Conservation (phyloP, 23 tunicate species). For the Botrylloides violaceus region DNA sequence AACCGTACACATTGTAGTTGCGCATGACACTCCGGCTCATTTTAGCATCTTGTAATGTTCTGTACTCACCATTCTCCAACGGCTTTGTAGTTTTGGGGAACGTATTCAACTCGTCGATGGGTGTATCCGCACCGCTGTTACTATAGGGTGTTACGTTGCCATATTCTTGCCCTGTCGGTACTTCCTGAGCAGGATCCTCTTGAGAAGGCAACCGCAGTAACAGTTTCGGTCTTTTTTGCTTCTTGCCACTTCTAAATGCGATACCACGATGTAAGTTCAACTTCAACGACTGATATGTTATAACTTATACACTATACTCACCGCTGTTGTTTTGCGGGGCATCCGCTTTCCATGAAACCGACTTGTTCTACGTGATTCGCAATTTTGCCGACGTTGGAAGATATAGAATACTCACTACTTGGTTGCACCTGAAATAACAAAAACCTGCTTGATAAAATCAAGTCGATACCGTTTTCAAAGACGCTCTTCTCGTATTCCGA, state of each 20-base stretch:
- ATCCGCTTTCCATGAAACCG: too few species aligned
- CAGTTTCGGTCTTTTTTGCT: constrained; percentile 42
- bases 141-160: constrained; percentile 58
- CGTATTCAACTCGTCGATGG: constrained; percentile 44
- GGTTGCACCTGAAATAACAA: neutral
- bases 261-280: too few species aligned
- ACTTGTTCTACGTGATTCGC: too few species aligned
- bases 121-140: constrained; percentile 54
- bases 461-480: too few species aligned
- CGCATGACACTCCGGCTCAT: too few species aligned
- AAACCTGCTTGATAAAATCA: too few species aligned
- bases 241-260: constrained; percentile 33
- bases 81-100: constrained; percentile 2
- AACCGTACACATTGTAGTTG: too few species aligned
- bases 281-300: too few species aligned
- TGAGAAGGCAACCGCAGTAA: constrained; percentile 58
- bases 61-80: neutral
- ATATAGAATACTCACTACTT: neutral
- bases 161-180: constrained; percentile 85
- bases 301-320: too few species aligned
- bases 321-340: too few species aligned
- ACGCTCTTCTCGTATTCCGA: too few species aligned
- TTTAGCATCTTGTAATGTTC: too few species aligned
- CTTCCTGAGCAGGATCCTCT: constrained; percentile 78
- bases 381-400: neutral